These are phyloP conservation scores for Microcebus jonahi DNA, from an alignment of 2,113 vertebrate genomes.

Conservation along the genomic window DNA sequence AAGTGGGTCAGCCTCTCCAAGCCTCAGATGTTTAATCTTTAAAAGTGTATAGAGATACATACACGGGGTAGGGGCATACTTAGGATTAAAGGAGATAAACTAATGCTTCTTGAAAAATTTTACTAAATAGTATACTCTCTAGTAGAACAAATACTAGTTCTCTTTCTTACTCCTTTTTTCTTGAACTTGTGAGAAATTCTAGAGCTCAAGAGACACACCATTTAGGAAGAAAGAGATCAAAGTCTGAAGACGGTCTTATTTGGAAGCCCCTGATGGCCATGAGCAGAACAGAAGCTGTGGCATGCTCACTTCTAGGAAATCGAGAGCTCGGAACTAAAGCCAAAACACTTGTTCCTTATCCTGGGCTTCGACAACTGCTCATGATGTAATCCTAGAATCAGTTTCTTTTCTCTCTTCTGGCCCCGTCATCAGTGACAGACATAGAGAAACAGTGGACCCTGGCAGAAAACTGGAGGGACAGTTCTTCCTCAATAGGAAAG, in stretches of 20 bases:
- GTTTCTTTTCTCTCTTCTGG: neutral
- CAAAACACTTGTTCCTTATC: neutral
- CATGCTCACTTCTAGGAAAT: neutral
- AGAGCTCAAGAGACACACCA: neutral
- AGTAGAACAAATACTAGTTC: neutral
- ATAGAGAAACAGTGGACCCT: neutral
- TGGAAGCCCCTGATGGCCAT: neutral
- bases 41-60: neutral
- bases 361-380: neutral
- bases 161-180: neutral
- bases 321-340: neutral
- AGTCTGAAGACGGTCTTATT: neutral
- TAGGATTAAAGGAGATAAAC: neutral
- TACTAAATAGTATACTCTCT: neutral
- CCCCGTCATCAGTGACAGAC: neutral
- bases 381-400: neutral
- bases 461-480: neutral
- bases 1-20: neutral
- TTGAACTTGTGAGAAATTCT: neutral
- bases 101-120: neutral
- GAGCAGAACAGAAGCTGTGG: neutral
- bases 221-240: neutral
- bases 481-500: neutral
- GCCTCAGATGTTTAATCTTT: neutral
- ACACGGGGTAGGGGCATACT: neutral